Conservation (phyloP, 2,113 vertebrate species). For the Macquaria ambigua region DNA sequence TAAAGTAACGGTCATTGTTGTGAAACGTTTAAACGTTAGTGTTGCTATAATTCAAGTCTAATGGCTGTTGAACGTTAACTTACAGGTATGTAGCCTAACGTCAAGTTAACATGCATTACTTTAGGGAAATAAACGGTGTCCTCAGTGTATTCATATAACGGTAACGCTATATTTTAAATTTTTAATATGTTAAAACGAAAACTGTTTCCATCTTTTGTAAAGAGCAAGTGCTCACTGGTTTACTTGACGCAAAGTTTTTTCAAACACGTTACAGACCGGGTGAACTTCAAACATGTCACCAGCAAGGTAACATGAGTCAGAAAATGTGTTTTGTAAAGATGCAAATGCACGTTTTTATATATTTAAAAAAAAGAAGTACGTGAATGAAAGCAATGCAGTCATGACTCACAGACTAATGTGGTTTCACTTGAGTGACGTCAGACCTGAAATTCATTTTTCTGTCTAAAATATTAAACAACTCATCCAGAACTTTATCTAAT, state of each 20-base stretch:
- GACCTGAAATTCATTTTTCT: conserved; percentile 10
- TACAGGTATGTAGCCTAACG: conserved; percentile 12
- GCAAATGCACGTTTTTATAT: not conserved
- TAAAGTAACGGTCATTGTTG: accelerated
- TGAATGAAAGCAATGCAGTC: not conserved
- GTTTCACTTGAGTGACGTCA: conserved; percentile 79
- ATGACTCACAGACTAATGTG: conserved; percentile 58
- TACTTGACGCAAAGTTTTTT: not conserved
- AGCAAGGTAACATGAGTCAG: not conserved
- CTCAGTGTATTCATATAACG: not conserved
- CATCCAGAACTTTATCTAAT: not conserved
- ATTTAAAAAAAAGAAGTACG: not conserved
- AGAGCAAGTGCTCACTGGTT: not conserved
- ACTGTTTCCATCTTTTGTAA: not conserved
- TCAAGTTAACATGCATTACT: conserved; percentile 33
- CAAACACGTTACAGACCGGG: conserved; percentile 20
- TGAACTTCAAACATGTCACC: not conserved
- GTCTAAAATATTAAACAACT: conserved; percentile 6
- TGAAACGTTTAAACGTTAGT: not conserved
- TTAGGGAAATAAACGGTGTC: conserved; percentile 17
- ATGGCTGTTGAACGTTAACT: conserved; percentile 4
- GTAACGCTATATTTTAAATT: not conserved
- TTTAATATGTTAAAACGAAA: not conserved
- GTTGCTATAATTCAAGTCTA: not conserved
- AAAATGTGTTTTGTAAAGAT: not conserved